Conservation (phyloP, 2,888 invertebrate species). For the Clivina fossor region DNA sequence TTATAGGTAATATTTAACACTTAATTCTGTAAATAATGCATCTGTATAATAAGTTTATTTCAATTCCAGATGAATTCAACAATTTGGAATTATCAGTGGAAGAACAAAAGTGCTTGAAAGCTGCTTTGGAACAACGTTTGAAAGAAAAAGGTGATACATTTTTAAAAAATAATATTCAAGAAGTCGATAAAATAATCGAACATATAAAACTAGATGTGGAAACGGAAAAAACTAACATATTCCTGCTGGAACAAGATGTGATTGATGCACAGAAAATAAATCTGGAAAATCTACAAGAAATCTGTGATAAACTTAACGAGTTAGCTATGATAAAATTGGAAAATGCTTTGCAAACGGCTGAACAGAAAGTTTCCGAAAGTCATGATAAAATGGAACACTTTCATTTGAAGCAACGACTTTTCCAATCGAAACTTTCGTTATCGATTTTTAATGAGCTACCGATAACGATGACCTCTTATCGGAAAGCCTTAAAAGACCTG, state of each 20-base stretch:
- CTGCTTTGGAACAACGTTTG: slow-evolving; percentile 45
- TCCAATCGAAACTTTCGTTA: slow-evolving; percentile 42
- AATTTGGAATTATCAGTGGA: slow-evolving; percentile 46
- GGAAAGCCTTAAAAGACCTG: slow-evolving; percentile 48
- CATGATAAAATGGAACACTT: slow-evolving; percentile 49
- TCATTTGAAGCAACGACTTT: slow-evolving; percentile 47
- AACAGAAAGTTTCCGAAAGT: slow-evolving; percentile 48
- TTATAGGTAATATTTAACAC: slow-evolving; percentile 13
- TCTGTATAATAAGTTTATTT: slow-evolving; percentile 1
- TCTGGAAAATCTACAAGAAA: slow-evolving; percentile 46
- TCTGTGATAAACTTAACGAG: slow-evolving; percentile 46
- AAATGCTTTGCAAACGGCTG: slow-evolving; percentile 45
- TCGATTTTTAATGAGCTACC: slow-evolving; percentile 54
- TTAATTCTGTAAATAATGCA: not conserved
- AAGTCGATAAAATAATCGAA: slow-evolving; percentile 42
- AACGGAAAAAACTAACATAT: slow-evolving; percentile 41
- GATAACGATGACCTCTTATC: slow-evolving; percentile 51
- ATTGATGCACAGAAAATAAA: slow-evolving; percentile 48
- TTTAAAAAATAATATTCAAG: slow-evolving; percentile 38
- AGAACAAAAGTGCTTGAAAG: slow-evolving; percentile 48
- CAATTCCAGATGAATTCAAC: slow-evolving; percentile 41
- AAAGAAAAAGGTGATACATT: slow-evolving; percentile 45
- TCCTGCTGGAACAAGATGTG: slow-evolving; percentile 50
- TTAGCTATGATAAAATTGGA: slow-evolving; percentile 49
- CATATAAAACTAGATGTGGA: slow-evolving; percentile 42